phyloP scores from a whole-genome alignment of 2,113 vertebrate species.

The Podarcis cretensis region DNA sequence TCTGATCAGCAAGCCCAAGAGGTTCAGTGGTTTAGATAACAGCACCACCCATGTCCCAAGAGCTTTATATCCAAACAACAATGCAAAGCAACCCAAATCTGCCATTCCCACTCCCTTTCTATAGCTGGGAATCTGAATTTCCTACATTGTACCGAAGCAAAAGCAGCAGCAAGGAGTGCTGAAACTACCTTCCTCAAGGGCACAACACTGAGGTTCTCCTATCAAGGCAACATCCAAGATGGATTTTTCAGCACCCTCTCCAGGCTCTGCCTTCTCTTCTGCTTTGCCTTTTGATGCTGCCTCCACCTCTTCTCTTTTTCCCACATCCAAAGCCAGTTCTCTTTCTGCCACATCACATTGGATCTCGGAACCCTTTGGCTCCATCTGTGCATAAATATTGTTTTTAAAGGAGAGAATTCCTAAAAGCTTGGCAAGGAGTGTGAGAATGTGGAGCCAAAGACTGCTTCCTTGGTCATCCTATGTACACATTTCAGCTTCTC shows the following conservation, averaged over 20 bases:
- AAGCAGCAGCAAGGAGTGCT: too few relatives aligned
- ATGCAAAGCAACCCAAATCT: rapidly evolving
- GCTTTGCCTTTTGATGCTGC: background rate
- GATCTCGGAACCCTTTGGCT: background rate
- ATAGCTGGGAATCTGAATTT: background rate
- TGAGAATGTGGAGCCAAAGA: conserved; percentile 31
- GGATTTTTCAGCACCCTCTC: background rate
- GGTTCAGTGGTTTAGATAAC: too few relatives aligned
- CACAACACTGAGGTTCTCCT: background rate
- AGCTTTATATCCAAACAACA: background rate
- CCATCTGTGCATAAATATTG: background rate
- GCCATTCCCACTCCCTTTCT: rapidly evolving
- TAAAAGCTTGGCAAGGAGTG: background rate
- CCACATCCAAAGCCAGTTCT: background rate
- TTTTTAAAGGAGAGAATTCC: background rate
- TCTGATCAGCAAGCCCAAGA: too few relatives aligned
- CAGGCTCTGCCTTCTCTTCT: background rate
- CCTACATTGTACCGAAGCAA: too few relatives aligned
- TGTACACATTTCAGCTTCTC: background rate
- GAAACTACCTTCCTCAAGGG: background rate
- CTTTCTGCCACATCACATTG: background rate
- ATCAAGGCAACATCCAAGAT: background rate
- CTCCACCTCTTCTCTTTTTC: background rate
- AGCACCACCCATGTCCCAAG: too few relatives aligned
- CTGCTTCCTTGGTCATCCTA: conserved; percentile 29